A percentile compares a stretch with the other conserved stretches of the same genome.
These are phyloP conservation scores for Styela plicata DNA, from an alignment of 23 tunicate genomes.

Conservation along the genomic window DNA sequence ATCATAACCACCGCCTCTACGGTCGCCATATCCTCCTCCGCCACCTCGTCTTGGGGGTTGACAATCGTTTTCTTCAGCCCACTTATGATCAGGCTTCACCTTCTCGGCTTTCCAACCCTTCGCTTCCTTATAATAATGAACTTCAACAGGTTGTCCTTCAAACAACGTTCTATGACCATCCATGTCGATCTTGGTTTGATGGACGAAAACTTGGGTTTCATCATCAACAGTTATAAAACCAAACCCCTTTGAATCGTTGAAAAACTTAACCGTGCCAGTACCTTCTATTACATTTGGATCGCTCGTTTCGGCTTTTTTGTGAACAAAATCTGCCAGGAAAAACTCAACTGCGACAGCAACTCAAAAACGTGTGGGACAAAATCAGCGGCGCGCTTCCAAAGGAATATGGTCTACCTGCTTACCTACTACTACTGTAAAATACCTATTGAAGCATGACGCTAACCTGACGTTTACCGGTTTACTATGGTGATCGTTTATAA, in stretches of 20 bases:
- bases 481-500: too few species aligned
- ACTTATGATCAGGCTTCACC: conserved; percentile 3
- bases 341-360: too few species aligned
- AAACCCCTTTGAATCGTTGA: conserved; percentile 10
- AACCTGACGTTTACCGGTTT: too few species aligned
- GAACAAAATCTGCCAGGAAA: too few species aligned
- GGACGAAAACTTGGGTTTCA: conserved; percentile 9
- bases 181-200: conserved; percentile 16
- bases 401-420: too few species aligned
- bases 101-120: conserved; percentile 2
- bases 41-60: neutral
- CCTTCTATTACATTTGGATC: too few species aligned
- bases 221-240: conserved; percentile 3
- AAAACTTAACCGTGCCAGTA: conserved; percentile 1
- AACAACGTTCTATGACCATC: conserved; percentile 3
- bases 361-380: too few species aligned
- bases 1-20: conserved; percentile 8
- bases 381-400: too few species aligned
- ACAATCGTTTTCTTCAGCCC: neutral
- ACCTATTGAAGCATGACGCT: too few species aligned
- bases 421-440: too few species aligned
- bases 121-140: neutral
- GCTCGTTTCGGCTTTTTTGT: too few species aligned
- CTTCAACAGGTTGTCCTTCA: neutral
- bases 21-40: conserved; percentile 21